Evolutionary conservation across 2,888 invertebrate genomes (phyloP).

Genomic region (Orthonevra nobilis): DNA sequence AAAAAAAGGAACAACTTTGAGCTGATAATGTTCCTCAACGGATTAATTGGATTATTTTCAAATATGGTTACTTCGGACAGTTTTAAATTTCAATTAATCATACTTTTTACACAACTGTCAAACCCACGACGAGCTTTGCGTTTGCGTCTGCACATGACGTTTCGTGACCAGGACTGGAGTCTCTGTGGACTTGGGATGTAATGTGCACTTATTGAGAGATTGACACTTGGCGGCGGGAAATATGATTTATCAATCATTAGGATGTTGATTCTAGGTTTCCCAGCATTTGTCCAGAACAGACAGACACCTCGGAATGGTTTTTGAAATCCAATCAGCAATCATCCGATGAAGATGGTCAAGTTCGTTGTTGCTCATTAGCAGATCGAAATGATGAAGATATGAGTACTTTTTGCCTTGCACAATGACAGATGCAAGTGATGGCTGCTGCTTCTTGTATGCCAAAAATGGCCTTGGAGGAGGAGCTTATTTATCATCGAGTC

Average conservation of each 20-base stretch:
- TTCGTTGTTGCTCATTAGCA: no score
- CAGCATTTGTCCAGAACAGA: no score
- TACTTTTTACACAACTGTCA: conserved; percentile 59
- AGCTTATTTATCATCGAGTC: no score
- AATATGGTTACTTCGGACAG: conserved; percentile 61
- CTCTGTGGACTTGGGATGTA: conserved; percentile 48
- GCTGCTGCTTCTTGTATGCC: no score
- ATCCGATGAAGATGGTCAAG: no score
- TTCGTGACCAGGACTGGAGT: conserved; percentile 19
- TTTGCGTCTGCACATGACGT: conserved; percentile 4
- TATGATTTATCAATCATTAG: conserved; percentile 63
- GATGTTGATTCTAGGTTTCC: conserved; percentile 27
- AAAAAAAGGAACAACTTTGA: not conserved
- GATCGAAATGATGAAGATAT: no score
- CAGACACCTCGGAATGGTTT: no score
- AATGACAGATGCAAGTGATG: no score
- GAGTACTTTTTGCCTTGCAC: no score
- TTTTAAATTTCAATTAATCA: conserved; percentile 71
- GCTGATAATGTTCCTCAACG: conserved; percentile 69
- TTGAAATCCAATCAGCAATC: no score
- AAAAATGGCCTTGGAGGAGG: no score
- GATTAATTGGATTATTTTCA: conserved; percentile 71
- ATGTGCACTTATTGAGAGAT: conserved; percentile 58
- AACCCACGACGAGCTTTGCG: conserved; percentile 46
- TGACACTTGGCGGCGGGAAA: conserved; percentile 59